phyloP scores from a whole-genome alignment of 1,140 invertebrate genomes.

The Cyrtorhinus lividipennis region DNA sequence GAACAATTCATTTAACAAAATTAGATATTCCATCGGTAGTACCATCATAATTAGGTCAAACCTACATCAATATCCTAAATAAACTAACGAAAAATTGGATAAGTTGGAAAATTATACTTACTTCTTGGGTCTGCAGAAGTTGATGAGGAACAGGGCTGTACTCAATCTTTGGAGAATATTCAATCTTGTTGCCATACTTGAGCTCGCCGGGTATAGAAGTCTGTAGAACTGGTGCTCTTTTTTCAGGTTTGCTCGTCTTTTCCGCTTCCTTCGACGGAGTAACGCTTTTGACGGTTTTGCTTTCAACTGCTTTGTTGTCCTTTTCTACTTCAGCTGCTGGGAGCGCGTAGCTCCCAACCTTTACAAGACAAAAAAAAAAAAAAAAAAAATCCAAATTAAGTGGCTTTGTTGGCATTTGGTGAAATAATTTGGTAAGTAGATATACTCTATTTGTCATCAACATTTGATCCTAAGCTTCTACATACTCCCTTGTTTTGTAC shows the following conservation, averaged over 20 bases:
- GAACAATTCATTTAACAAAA: too few species aligned
- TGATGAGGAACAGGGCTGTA: background rate
- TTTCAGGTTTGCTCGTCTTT: background rate
- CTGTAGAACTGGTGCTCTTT: conserved; percentile 5
- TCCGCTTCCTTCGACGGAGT: background rate
- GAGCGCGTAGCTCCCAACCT: conserved; percentile 1
- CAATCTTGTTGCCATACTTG: background rate
- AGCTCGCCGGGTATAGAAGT: background rate
- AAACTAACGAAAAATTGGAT: too few species aligned
- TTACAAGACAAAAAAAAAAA: background rate
- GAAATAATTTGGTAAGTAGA: too few species aligned
- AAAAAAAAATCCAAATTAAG: background rate
- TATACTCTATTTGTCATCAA: too few species aligned
- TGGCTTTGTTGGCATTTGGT: too few species aligned
- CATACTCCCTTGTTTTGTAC: too few species aligned
- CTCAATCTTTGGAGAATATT: background rate
- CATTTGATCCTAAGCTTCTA: too few species aligned
- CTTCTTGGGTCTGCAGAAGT: background rate
- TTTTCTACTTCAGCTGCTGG: conserved; percentile 5
- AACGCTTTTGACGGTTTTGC: background rate
- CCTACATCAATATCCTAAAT: too few species aligned
- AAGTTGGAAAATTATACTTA: background rate
- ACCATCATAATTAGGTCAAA: too few species aligned
- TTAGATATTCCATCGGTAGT: too few species aligned
- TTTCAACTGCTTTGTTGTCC: conserved; percentile 7